phyloP scores from a whole-genome alignment of 2,113 vertebrate genomes.

The Thalassarche chlororhynchos region DNA sequence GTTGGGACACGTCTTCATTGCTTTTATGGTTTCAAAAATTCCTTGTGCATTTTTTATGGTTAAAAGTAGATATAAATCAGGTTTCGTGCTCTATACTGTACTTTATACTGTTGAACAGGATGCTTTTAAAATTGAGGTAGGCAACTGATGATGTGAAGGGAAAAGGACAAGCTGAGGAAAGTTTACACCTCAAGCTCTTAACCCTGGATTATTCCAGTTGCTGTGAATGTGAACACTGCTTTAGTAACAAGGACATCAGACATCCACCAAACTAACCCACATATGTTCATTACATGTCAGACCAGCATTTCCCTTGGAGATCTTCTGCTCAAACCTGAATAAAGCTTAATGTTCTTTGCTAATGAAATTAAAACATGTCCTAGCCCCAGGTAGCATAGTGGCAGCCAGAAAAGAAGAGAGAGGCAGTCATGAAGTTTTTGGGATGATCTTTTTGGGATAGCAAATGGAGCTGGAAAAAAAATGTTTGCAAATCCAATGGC shows the following conservation, averaged over 20 bases:
- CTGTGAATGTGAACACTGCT: neutral
- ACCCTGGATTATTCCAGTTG: neutral
- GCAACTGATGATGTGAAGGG: neutral
- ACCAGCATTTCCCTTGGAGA: neutral
- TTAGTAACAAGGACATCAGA: neutral
- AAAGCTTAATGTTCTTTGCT: neutral
- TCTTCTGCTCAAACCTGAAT: neutral
- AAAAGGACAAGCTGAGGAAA: neutral
- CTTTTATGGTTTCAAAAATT: neutral
- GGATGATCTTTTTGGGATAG: neutral
- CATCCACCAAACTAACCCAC: neutral
- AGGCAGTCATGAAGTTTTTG: neutral
- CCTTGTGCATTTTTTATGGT: neutral
- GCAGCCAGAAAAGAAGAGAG: neutral
- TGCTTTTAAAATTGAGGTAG: neutral
- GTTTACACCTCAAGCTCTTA: neutral
- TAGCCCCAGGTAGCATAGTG: neutral
- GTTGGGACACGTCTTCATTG: neutral
- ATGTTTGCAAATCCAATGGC: neutral
- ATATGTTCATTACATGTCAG: neutral
- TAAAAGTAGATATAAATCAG: neutral
- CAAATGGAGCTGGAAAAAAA: neutral
- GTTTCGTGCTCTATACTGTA: neutral
- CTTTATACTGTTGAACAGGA: neutral
- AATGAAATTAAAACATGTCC: neutral